Conservation (phyloP, 2,113 vertebrate genomes). For the Dicrurus megarhynchus region DNA sequence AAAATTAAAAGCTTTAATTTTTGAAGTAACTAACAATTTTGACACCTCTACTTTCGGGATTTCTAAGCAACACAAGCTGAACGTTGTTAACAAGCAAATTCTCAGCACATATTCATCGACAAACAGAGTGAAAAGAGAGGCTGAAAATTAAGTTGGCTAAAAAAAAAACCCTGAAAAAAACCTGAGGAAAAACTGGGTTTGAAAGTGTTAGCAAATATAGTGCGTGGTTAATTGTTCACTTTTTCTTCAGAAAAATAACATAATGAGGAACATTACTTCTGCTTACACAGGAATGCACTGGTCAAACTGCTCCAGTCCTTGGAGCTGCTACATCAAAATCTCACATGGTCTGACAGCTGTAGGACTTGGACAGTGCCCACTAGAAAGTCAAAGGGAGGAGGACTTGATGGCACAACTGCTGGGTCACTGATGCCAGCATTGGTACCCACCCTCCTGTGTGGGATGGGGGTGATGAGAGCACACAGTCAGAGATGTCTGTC, state of each 20-base stretch:
- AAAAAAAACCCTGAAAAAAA: neutral
- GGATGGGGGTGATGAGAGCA: neutral
- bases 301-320: neutral
- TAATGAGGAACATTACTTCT: neutral
- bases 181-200: fast-evolving
- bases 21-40: neutral
- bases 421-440: fast-evolving
- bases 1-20: neutral
- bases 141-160: neutral
- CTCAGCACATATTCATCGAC: neutral
- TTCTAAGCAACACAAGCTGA: neutral
- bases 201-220: neutral
- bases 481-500: neutral
- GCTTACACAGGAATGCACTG: neutral
- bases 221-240: neutral
- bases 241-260: neutral
- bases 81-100: neutral
- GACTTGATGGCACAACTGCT: neutral
- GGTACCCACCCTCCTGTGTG: neutral
- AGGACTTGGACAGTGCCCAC: no score
- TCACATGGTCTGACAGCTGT: neutral
- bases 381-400: neutral
- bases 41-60: neutral
- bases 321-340: neutral
- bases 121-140: neutral